These are phyloP conservation scores for Carapus acus DNA, from an alignment of 2,797 vertebrate genomes.

Conservation along the genomic window DNA sequence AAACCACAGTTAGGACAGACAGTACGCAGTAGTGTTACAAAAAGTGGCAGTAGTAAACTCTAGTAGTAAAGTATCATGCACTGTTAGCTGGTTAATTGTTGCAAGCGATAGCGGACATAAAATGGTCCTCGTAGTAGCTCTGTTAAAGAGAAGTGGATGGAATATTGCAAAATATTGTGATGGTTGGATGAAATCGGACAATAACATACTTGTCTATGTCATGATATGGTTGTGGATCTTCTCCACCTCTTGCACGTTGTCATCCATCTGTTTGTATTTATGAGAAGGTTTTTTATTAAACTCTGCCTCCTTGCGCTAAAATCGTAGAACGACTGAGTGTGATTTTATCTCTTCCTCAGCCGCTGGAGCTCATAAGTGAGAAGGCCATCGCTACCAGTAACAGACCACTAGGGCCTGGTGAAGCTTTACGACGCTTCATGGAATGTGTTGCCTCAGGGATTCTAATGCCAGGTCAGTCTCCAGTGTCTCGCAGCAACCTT, in stretches of 20 bases:
- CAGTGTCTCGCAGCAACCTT: neutral
- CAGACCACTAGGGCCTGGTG: constrained; percentile 85
- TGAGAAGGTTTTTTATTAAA: neutral
- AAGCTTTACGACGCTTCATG: constrained; percentile 86
- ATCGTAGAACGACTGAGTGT: neutral
- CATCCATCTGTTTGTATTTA: neutral
- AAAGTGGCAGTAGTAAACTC: too few relatives aligned
- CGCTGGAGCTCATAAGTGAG: constrained; percentile 92
- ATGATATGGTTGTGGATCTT: too few relatives aligned
- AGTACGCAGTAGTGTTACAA: too few relatives aligned
- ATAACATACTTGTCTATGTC: too few relatives aligned
- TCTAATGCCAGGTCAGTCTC: constrained; percentile 81
- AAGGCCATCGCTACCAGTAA: constrained; percentile 91
- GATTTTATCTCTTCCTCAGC: constrained; percentile 58
- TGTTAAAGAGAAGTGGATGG: too few relatives aligned
- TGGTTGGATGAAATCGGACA: too few relatives aligned
- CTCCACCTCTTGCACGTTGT: neutral
- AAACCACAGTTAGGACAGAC: too few relatives aligned
- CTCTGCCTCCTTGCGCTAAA: neutral
- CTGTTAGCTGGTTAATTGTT: too few relatives aligned
- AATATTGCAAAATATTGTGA: too few relatives aligned
- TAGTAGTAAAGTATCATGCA: too few relatives aligned
- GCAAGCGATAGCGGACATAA: too few relatives aligned
- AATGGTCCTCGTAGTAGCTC: too few relatives aligned
- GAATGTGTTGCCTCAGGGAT: constrained; percentile 92